phyloP scores from a whole-genome alignment of 2,113 vertebrate genomes.

The Brevimyrus niger region DNA sequence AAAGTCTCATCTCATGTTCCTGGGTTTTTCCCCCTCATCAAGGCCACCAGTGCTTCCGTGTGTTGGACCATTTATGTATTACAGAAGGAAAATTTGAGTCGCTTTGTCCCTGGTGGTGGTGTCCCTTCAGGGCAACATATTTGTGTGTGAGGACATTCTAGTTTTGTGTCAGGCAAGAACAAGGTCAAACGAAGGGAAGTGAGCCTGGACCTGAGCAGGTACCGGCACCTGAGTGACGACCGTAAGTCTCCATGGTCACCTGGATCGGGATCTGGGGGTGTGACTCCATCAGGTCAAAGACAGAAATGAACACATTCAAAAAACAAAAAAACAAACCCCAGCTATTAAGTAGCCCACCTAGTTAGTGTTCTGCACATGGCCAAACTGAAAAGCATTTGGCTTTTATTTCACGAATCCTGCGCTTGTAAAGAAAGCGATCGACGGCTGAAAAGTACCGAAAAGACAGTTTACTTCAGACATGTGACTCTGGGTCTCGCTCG shows the following conservation, averaged over 20 bases:
- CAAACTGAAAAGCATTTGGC: neutral
- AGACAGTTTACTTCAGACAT: neutral
- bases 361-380: neutral
- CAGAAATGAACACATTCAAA: neutral
- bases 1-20: no score
- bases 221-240: neutral
- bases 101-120: neutral
- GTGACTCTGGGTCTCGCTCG: neutral
- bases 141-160: neutral
- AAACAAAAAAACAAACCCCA: neutral
- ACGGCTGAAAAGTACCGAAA: neutral
- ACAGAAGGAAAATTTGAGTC: neutral
- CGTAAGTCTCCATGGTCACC: neutral
- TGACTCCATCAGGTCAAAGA: neutral
- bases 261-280: neutral
- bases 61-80: neutral
- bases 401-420: neutral
- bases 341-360: neutral
- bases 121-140: neutral
- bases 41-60: neutral
- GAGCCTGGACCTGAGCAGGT: neutral
- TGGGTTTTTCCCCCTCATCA: neutral
- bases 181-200: neutral
- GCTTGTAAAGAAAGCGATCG: neutral
- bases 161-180: neutral